Conservation (phyloP, 1,140 invertebrate genomes). For the Holcopasites calliopsidis region DNA sequence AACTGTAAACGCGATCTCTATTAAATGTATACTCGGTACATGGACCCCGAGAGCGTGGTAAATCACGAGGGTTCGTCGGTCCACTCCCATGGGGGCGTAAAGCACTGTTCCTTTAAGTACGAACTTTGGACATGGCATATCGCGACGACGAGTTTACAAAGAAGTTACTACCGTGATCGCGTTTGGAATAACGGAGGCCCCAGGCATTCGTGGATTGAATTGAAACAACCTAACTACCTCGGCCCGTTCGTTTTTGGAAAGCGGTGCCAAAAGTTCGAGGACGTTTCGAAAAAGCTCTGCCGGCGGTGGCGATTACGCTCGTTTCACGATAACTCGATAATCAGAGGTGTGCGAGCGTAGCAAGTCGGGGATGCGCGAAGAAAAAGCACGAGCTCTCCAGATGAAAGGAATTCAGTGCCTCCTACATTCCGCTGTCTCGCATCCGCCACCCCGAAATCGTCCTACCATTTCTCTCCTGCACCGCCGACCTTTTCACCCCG, state of each 20-base stretch:
- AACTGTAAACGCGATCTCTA: conserved; percentile 49
- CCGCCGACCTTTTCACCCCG: background rate
- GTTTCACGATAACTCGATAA: conserved; percentile 22
- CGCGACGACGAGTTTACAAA: conserved; percentile 18
- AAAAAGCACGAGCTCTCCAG: conserved; percentile 43
- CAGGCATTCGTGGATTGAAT: too few species aligned
- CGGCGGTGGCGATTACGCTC: background rate
- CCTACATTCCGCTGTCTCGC: conserved; percentile 38
- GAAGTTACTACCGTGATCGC: conserved; percentile 39
- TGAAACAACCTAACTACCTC: background rate
- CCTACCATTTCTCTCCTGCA: conserved; percentile 5
- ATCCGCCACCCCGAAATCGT: background rate
- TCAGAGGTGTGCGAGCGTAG: conserved; percentile 24
- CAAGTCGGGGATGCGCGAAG: conserved; percentile 33
- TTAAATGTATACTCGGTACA: conserved; percentile 44
- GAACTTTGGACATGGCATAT: conserved; percentile 36
- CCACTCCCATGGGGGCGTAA: conserved; percentile 19
- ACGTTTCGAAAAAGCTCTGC: too few species aligned
- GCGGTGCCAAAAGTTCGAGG: background rate
- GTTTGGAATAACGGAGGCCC: background rate
- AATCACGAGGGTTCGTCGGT: conserved; percentile 32
- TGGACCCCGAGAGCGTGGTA: conserved; percentile 21
- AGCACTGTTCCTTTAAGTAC: conserved; percentile 29
- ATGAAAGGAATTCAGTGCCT: conserved; percentile 43
- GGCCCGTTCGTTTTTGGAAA: background rate